Percentiles rank a stretch among this genome's conserved stretches.
These are phyloP conservation scores for Atta cephalotes DNA, from an alignment of 1,140 invertebrate species.

Conservation along the genomic window DNA sequence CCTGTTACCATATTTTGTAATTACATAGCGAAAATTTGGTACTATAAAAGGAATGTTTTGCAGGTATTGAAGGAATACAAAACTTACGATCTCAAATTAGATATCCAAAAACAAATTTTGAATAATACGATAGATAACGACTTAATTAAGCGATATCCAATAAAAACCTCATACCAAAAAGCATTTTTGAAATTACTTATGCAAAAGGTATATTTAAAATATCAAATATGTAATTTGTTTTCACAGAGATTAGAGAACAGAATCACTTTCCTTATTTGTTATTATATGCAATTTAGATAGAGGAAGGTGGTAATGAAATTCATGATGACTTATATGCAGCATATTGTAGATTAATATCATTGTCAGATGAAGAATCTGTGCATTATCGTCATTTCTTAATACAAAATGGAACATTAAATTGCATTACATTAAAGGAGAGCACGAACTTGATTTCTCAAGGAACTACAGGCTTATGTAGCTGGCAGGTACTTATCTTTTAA, in stretches of 20 bases:
- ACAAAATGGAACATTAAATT: conserved; percentile 63
- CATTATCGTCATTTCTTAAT: conserved; percentile 86
- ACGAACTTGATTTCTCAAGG: conserved; percentile 87
- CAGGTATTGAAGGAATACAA: conserved; percentile 23
- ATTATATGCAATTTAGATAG: conserved; percentile 76
- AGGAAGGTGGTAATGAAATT: conserved; percentile 81
- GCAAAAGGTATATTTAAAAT: conserved; percentile 72
- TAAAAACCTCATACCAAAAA: conserved; percentile 85
- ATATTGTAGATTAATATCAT: conserved; percentile 83
- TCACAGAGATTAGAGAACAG: background rate
- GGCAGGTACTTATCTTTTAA: conserved; percentile 83
- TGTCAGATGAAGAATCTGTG: conserved; percentile 65
- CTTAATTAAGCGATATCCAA: conserved; percentile 82
- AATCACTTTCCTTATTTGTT: conserved; percentile 35
- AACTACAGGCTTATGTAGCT: conserved; percentile 87
- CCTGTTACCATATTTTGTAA: background rate
- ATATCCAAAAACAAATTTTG: conserved; percentile 82
- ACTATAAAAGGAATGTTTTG: background rate
- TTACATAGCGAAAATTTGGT: background rate
- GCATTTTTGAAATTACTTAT: conserved; percentile 86
- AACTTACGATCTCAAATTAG: conserved; percentile 64
- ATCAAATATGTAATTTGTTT: background rate
- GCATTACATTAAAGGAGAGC: conserved; percentile 86
- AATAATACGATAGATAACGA: conserved; percentile 82
- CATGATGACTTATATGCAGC: conserved; percentile 83